phyloP scores from a whole-genome alignment of 2,113 vertebrate genomes.

The Panurus biarmicus region DNA sequence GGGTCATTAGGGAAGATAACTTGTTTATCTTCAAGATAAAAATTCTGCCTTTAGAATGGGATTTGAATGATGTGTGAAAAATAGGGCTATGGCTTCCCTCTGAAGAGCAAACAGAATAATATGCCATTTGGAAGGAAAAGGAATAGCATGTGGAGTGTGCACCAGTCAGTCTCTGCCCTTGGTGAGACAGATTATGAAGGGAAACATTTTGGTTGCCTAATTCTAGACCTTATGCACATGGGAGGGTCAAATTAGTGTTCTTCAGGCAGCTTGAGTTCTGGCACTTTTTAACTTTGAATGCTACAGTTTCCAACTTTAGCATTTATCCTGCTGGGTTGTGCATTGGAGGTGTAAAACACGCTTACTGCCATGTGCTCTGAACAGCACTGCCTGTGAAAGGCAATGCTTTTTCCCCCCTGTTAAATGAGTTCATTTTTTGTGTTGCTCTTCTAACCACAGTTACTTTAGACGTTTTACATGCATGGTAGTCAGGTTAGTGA shows the following conservation, averaged over 20 bases:
- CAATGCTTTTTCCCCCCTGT: neutral
- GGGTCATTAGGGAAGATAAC: conserved; percentile 32
- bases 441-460: neutral
- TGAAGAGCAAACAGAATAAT: neutral
- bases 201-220: neutral
- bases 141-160: neutral
- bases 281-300: neutral
- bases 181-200: neutral
- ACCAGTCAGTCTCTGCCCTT: neutral
- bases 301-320: neutral
- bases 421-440: conserved; percentile 7
- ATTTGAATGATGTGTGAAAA: conserved; percentile 23
- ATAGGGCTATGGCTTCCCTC: neutral
- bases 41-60: neutral
- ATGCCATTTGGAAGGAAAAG: neutral
- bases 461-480: neutral
- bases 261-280: neutral
- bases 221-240: neutral
- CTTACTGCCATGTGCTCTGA: neutral
- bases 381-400: neutral
- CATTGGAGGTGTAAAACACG: neutral
- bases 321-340: neutral
- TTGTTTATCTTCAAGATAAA: conserved; percentile 33
- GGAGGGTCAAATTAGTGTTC: neutral
- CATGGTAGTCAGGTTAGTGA: neutral